Evolutionary conservation across 2,113 vertebrate genomes (phyloP), one percentile per base, ranked within the genome.

Genomic region (Trochalopteron elliotii): DNA sequence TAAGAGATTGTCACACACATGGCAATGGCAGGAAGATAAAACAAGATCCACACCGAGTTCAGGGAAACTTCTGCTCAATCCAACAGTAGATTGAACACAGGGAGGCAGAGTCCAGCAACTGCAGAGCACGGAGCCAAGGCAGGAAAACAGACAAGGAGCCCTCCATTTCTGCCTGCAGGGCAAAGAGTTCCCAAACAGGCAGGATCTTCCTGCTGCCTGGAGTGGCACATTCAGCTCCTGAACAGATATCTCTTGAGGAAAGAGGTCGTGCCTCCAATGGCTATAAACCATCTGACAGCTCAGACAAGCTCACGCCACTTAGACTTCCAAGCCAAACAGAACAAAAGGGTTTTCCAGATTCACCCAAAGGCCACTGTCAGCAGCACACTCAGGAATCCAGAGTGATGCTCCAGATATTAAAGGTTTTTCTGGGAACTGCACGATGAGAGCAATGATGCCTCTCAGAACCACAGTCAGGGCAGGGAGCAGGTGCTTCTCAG

Each of bases 361-460:
- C 53, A 85, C 69, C 78, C 60, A 22, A 82, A 67, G 31, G 24
- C 24, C 16, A 31, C 18, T 35, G 15, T 5, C 42, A 88, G 55
- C 45, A 77, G 44, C 24, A 40, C 47, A 21, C 31, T 30, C 3
- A 0, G 10, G 12, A 74, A 81, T 10, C 17, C 75, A 75, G 25
- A 64, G 49, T 25, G 35, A 68, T 17, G 40, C 33, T 50, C 17
- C 64, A 24, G 28, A 20, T 33, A 53, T 2, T 44, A 10, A 28
- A 52, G 39, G 21, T 22, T 57, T 55, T 57, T 35, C 8, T 8
- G 20, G 45, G 0, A 2, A 49, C 24, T 30, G 35, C 7, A 39
- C 0, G 0, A 30, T 8, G 24, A 72, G 37, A 42, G 44, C 3
- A 3, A 9, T 0, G 14, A 42, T 45, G 49, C 53, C 28, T 60